Base-by-base conservation (phyloP, 2,113 vertebrate species). In the Tychaedon coryphoeus region DNA sequence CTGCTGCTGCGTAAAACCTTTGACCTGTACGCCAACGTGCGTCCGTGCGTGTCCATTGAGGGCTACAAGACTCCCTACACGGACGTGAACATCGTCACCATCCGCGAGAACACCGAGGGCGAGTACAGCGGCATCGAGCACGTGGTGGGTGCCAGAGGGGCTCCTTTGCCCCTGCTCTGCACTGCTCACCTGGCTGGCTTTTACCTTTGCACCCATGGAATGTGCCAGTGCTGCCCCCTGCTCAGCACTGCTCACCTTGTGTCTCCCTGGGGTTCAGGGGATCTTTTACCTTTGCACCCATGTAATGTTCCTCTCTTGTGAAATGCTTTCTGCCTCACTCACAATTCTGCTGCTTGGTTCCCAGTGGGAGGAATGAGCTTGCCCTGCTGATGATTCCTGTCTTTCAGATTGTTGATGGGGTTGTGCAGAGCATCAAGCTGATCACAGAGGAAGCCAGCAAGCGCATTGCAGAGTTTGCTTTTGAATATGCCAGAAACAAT, bases 71-170 rank as follows among this genome's bases (percentile, higher is more conserved):
- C 99, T 0, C 99, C 99, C 3, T 99, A 99, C 86, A 98, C 98
- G 0, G 99, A 99, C 2, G 97, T 98, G 8, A 97, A 99, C 89
- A 98, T 99, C 26, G 99, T 99, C 96, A 99, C 99, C 62, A 99
- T 99, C 79, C 98, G 99, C 1, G 98, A 98, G 97, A 98, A 98
- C 96, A 98, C 98, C 0, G 98, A 98, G 77, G 98, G 98, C 38
- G 98, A 99, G 95, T 99, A 99, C 97, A 99, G 99, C 47, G 99
- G 99, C 10, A 99, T 99, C 50, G 99, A 99, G 95, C 99, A 99
- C 3, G 95, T 99, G 98, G 99, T 99, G 96, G 8, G 98, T 96
- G 64, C 50, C 50, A 24, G 26, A 42, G 2, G 6, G 20, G 2
- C 14, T 26, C 23, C 47, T 24, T 23, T 48, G 23, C 47, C 11